Base-by-base conservation (phyloP, 2,888 invertebrate species). In the Phengaris alcon region DNA sequence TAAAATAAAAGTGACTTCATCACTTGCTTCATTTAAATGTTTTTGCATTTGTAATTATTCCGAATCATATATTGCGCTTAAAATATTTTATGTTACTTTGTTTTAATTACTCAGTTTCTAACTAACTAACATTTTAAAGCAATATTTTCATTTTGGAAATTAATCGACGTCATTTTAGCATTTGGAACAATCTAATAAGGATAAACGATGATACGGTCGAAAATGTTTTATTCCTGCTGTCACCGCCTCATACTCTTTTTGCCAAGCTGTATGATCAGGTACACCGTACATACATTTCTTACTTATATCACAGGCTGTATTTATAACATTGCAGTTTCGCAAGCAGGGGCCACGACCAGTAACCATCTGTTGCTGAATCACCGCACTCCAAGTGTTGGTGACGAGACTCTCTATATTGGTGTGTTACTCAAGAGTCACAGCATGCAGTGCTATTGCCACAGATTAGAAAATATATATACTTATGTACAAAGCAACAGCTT, bases 251-350 rank as follows among this genome's bases (percentile, higher is more conserved):
- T 35, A 35, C 35, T 35, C 2, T 35, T 35, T 35, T 35, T 35
- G 35, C 35, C 35, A 35, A 35, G 4, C 35, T 35, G 35, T 35
- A 35, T 35, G 35, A 3, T 35, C 35, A 35, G 3, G 35, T 35
- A 35, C 35, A 35, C 35, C 35, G 35, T 35, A 35, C 4, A 35
- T 35, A 35, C 35, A 35, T 4, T 35, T 35, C 35, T 35, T 35
- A 2, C 35, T 35, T 35, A 35, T 35, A 35, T 64, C 35, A 6
- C 64, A 64, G 64, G 64, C 89, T 90, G 90, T 86, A 91, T 89
- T 84, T 83, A 85, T 87, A 85, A 55, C 48, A 48, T 6, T 81
- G 84, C 90, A 90, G 64, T 64, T 64, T 64, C 64, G 64, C 35
- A 64, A 64, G 64, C 35, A 64, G 64, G 35, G 22, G 59, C 59